phyloP scores from a whole-genome alignment of 2,113 vertebrate genomes.

The Gulo gulo region DNA sequence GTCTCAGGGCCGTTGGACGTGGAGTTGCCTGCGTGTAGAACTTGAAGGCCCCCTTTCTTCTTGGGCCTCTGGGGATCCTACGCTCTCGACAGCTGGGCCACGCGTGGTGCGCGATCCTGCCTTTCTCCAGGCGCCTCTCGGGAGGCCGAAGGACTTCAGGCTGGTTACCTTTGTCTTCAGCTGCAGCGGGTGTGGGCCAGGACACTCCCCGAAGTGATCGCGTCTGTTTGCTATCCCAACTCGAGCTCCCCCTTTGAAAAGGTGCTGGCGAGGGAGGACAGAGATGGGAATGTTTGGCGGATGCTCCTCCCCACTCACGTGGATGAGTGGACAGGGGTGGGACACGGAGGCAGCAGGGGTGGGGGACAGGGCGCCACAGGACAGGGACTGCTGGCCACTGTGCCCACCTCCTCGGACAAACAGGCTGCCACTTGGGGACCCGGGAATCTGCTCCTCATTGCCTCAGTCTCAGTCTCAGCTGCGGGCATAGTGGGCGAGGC shows the following conservation, averaged over 20 bases:
- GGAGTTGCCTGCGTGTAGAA: background rate
- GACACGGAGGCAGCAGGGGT: background rate
- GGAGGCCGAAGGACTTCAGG: background rate
- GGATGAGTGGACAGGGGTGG: no score
- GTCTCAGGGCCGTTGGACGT: rapidly evolving
- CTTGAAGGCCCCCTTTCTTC: background rate
- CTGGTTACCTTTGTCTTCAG: background rate
- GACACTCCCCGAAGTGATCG: no score
- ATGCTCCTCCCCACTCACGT: background rate
- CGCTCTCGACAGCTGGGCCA: rapidly evolving
- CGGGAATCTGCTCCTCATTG: background rate
- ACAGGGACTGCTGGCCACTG: rapidly evolving
- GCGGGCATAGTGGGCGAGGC: rapidly evolving
- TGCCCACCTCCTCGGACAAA: background rate
- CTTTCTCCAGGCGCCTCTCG: background rate
- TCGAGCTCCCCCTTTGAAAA: background rate
- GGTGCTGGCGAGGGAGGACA: background rate
- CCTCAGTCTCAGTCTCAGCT: background rate
- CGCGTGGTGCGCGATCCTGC: rapidly evolving
- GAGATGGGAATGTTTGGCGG: background rate
- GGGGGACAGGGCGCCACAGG: rapidly evolving
- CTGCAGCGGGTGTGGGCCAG: no score
- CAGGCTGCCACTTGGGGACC: no score
- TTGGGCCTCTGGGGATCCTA: background rate
- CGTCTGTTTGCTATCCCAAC: background rate